Evolutionary conservation across 2,797 vertebrate genomes (phyloP).

Genomic region (Rhyacichthys aspro): DNA sequence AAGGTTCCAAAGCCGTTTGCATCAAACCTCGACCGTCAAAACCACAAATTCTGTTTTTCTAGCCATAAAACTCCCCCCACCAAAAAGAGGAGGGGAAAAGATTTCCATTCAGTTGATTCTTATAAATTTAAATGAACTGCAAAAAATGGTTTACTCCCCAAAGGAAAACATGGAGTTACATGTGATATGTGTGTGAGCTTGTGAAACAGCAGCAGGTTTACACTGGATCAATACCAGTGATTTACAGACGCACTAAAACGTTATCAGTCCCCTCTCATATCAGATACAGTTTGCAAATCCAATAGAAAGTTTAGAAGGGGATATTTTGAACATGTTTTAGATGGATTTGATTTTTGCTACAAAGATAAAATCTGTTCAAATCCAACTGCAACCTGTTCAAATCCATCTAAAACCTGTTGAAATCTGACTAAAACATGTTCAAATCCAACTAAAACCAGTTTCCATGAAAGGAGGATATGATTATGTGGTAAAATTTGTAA

Average conservation of each 20-base stretch:
- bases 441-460: no score
- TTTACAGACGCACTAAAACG: constrained; percentile 2
- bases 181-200: constrained; percentile 40
- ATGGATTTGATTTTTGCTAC: no score
- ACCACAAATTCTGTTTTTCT: constrained; percentile 97
- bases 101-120: constrained; percentile 94
- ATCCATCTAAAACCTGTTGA: no score
- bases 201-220: constrained; percentile 40
- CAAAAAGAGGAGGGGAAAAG: constrained; percentile 73
- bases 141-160: constrained; percentile 86
- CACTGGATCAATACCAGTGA: constrained; percentile 35
- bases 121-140: constrained; percentile 93
- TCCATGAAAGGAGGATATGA: no score
- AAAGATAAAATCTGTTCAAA: no score
- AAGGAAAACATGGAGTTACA: constrained; percentile 80
- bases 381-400: no score
- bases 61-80: constrained; percentile 88
- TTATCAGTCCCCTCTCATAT: no score
- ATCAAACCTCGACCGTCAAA: constrained; percentile 91
- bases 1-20: constrained; percentile 96
- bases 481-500: no score
- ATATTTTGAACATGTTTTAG: no score
- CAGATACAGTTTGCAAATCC: no score
- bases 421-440: no score
- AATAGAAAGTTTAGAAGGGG: no score